Conservation (phyloP, 2,113 vertebrate genomes). For the Paradoxurus hermaphroditus region DNA sequence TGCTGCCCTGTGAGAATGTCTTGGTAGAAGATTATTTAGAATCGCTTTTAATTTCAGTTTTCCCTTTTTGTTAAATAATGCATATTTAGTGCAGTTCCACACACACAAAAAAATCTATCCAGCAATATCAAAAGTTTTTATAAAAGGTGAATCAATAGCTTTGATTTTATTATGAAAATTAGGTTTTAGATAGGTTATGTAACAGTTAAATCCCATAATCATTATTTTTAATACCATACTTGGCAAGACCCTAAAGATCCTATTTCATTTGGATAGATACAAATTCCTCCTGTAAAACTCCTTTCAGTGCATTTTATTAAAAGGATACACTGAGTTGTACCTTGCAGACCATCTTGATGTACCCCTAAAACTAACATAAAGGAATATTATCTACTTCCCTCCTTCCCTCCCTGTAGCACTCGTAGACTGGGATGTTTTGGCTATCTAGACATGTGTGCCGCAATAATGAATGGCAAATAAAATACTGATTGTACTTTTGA, state of each 20-base stretch:
- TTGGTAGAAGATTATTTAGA: not conserved
- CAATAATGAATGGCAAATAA: not conserved
- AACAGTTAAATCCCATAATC: not conserved
- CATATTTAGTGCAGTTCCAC: not conserved
- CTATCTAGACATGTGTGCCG: not conserved
- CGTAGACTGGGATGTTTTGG: not conserved
- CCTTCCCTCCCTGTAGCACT: not conserved
- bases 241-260: not conserved
- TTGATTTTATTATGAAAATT: not conserved
- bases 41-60: not conserved
- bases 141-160: not conserved
- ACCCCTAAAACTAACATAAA: not conserved
- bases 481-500: not conserved
- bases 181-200: slow-evolving; percentile 12
- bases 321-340: not conserved
- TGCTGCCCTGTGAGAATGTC: not conserved
- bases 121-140: not conserved
- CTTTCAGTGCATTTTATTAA: not conserved
- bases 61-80: slow-evolving; percentile 17
- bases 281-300: not conserved
- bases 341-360: not conserved
- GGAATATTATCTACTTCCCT: not conserved
- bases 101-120: not conserved
- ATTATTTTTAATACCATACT: not conserved
- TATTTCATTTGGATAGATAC: slow-evolving; percentile 8